phyloP scores from a whole-genome alignment of 2,797 vertebrate genomes.

The Orestias chungarensis region DNA sequence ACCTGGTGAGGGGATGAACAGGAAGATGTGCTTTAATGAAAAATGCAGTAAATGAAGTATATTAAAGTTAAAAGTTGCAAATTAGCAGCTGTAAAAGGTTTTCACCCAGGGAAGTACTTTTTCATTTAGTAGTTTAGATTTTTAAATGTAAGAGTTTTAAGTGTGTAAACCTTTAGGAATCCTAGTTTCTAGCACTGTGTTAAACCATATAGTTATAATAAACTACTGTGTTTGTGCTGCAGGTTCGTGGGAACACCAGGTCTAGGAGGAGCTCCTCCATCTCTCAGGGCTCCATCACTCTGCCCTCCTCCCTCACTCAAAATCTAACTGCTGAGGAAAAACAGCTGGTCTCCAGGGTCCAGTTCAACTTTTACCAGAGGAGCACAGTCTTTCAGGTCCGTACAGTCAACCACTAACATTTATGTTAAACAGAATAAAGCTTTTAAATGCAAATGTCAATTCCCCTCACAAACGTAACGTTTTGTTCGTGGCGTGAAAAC shows the following conservation, averaged over 20 bases:
- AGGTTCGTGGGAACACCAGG: conserved; percentile 78
- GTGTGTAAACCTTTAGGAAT: too few species aligned
- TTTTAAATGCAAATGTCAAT: neutral
- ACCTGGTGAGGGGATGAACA: too few species aligned
- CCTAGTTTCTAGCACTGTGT: too few species aligned
- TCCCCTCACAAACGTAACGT: neutral
- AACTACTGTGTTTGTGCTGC: conserved; percentile 54
- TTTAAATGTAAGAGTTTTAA: too few species aligned
- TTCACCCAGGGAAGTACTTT: too few species aligned
- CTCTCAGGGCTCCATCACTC: conserved; percentile 82
- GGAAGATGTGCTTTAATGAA: too few species aligned
- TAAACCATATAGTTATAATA: too few species aligned
- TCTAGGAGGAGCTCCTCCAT: conserved; percentile 33
- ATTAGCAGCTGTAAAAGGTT: too few species aligned
- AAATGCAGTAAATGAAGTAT: too few species aligned
- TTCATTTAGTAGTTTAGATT: too few species aligned
- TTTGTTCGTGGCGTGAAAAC: conserved; percentile 18
- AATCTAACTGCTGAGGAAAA: conserved; percentile 75
- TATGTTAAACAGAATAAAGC: neutral
- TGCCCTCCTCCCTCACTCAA: conserved; percentile 84
- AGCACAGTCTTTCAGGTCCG: conserved; percentile 89
- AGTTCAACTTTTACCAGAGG: conserved; percentile 94
- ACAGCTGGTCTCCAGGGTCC: conserved; percentile 84
- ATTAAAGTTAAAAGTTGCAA: too few species aligned
- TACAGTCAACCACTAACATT: neutral